Base-by-base conservation (phyloP, 2,113 vertebrate species). In the Gallinago undulata region DNA sequence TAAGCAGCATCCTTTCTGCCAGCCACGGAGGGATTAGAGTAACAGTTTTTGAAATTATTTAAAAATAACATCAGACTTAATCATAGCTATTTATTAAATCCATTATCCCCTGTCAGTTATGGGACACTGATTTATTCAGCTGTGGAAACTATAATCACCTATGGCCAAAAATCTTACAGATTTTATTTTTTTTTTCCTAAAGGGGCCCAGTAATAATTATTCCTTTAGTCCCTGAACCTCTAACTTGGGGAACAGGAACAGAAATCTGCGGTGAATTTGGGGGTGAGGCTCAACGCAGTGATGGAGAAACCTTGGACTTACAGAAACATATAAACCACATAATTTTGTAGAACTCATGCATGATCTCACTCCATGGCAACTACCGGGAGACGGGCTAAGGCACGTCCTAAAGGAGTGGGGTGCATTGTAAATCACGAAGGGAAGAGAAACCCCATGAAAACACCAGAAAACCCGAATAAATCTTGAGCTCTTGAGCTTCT, bases 21-120 rank as follows among this genome's bases (percentile, higher is more conserved):
- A 90, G 93, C 80, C 95, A 35, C 16, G 0, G 59, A 82, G 95
- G 92, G 94, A 96, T 96, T 93, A 93, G 69, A 73, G 91, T 76
- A 94, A 91, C 53, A 47, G 89, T 45, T 92, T 91, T 82, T 92
- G 84, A 90, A 90, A 92, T 91, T 73, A 91, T 84, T 96, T 95
- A 94, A 94, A 96, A 95, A 93, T 94, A 94, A 87, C 92, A 76
- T 35, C 92, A 97, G 87, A 83, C 84, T 97, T 96, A 96, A 94
- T 93, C 92, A 94, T 30, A 85, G 89, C 83, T 95, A 89, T 91
- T 94, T 91, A 91, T 94, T 96, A 96, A 96, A 95, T 72, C 90
- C 86, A 87, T 96, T 92, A 95, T 91, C 94, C 75, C 87, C 87
- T 87, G 93, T 80, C 89, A 87, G 77, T 79, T 95, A 64, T 27